Conservation (phyloP, 2,888 invertebrate species). For the Platynereis dumerilii region DNA sequence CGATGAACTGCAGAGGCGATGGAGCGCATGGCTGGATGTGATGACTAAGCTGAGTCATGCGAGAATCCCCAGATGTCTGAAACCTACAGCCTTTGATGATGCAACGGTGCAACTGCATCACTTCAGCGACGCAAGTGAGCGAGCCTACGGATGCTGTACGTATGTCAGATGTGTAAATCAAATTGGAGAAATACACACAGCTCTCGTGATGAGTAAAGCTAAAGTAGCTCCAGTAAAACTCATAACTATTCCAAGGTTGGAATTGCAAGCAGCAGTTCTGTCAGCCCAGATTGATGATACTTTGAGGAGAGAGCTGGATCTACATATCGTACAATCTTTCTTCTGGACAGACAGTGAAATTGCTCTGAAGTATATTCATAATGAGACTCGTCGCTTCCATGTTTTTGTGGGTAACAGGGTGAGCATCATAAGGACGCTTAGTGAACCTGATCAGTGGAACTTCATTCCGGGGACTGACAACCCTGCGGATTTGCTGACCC, state of each 20-base stretch:
- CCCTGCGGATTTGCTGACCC: slow-evolving; percentile 49
- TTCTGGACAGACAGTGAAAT: slow-evolving; percentile 33
- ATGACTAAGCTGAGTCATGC: background rate
- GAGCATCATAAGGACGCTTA: slow-evolving; percentile 34
- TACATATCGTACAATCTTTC: slow-evolving; percentile 5
- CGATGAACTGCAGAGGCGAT: slow-evolving; percentile 28
- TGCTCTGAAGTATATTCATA: slow-evolving; percentile 27
- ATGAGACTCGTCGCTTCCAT: slow-evolving; percentile 40
- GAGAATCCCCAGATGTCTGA: slow-evolving; percentile 7
- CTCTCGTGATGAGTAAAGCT: slow-evolving; percentile 24
- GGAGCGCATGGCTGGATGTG: slow-evolving; percentile 32
- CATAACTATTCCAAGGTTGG: slow-evolving; percentile 26
- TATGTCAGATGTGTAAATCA: slow-evolving; percentile 17
- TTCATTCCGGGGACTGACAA: no score
- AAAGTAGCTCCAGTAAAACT: slow-evolving; percentile 24
- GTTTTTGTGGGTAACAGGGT: slow-evolving; percentile 44
- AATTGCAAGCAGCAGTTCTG: slow-evolving; percentile 26
- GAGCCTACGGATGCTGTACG: slow-evolving; percentile 26
- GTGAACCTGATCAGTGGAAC: slow-evolving; percentile 25
- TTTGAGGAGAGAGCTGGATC: slow-evolving; percentile 23
- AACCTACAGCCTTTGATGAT: slow-evolving; percentile 13
- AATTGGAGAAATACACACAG: slow-evolving; percentile 3
- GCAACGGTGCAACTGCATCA: slow-evolving; percentile 23
- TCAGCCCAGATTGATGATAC: slow-evolving; percentile 19
- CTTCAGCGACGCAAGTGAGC: slow-evolving; percentile 27